Evolutionary conservation across 2,888 invertebrate genomes (phyloP).

Genomic region (Hypsopygia costalis): DNA sequence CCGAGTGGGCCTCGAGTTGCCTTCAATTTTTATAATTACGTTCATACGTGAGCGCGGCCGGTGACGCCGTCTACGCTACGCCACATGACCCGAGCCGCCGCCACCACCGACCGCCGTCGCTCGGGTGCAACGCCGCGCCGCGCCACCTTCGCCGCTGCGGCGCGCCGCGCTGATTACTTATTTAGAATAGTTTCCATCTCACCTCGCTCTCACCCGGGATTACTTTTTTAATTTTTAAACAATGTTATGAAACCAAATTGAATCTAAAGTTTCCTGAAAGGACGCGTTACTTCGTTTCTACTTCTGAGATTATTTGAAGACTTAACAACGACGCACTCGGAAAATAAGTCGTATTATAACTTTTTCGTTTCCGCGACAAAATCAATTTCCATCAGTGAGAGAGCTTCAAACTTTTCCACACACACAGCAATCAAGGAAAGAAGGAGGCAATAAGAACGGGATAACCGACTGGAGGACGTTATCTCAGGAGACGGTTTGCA

Average conservation of each 20-base stretch:
- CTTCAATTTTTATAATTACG: constrained; percentile 81
- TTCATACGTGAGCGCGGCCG: constrained; percentile 81
- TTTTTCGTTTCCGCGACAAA: constrained; percentile 60
- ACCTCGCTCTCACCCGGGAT: constrained; percentile 39
- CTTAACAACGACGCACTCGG: constrained; percentile 28
- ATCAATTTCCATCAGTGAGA: constrained; percentile 68
- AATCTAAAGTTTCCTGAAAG: constrained; percentile 20
- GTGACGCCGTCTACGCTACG: constrained; percentile 23
- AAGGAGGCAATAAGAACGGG: constrained; percentile 77
- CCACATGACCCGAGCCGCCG: constrained; percentile 14
- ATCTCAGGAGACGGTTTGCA: constrained; percentile 80
- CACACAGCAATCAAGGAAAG: constrained; percentile 74
- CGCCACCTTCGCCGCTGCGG: too few species aligned
- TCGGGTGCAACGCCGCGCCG: background rate
- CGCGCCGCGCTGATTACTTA: constrained; percentile 50
- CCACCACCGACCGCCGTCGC: constrained; percentile 27
- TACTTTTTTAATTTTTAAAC: constrained; percentile 55
- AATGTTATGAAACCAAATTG: constrained; percentile 25
- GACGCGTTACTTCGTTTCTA: constrained; percentile 12
- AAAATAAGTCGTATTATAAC: constrained; percentile 55
- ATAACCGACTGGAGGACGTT: constrained; percentile 77
- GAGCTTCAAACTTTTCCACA: constrained; percentile 70
- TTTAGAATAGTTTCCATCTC: constrained; percentile 54
- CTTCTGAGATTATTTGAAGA: constrained; percentile 14
- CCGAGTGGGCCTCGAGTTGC: constrained; percentile 66